Evolutionary conservation across 2,113 vertebrate species (phyloP).

Genomic region (Pseudopipra pipra): DNA sequence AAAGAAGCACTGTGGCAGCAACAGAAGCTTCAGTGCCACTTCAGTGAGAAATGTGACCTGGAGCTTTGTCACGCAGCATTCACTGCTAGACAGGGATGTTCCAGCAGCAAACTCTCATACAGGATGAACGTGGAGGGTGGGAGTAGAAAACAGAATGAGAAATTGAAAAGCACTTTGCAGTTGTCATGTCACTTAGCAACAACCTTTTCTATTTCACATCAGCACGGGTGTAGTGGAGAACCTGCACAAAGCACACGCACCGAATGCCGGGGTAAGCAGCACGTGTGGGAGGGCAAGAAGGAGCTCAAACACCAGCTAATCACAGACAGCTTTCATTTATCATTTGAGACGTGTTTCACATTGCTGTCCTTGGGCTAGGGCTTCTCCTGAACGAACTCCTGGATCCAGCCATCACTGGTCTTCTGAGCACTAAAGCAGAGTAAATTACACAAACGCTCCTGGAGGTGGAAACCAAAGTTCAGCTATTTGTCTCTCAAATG

Average conservation of each 20-base stretch:
- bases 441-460: background rate
- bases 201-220: background rate
- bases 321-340: background rate
- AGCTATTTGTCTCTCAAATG: background rate
- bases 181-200: conserved; percentile 54
- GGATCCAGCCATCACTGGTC: background rate
- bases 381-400: background rate
- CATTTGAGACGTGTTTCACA: rapidly evolving
- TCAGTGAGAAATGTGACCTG: background rate
- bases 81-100: background rate
- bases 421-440: background rate
- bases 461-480: background rate
- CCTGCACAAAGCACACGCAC: background rate
- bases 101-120: background rate
- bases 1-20: background rate
- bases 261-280: background rate
- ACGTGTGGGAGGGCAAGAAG: background rate
- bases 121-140: conserved; percentile 48
- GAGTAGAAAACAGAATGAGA: conserved; percentile 48
- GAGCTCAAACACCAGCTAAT: background rate
- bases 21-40: background rate
- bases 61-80: background rate
- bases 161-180: conserved; percentile 46
- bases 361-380: background rate
- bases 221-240: background rate